Evolutionary conservation across 2,888 invertebrate species (phyloP).

Genomic region (Nipponacmea schrenckii): DNA sequence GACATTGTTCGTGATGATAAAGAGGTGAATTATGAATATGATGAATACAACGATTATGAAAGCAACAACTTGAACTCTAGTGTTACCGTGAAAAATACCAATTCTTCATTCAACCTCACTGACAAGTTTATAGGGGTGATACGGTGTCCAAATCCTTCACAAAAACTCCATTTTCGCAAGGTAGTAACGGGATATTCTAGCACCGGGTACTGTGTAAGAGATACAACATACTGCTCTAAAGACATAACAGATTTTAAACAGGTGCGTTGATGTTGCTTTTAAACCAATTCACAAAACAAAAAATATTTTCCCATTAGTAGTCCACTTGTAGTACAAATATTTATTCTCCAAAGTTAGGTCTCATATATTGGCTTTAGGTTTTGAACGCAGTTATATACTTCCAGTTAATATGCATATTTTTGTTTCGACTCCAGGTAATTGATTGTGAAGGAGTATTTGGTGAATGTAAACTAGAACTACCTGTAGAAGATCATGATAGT

Average conservation of each 20-base stretch:
- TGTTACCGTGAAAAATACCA: background rate
- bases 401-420: no score
- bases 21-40: background rate
- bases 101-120: background rate
- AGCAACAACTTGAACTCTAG: background rate
- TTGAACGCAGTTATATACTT: no score
- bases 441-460: conserved; percentile 11
- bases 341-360: no score
- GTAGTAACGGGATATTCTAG: background rate
- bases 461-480: background rate
- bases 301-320: no score
- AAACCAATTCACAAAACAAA: no score
- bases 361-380: no score
- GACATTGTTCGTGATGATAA: background rate
- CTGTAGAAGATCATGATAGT: no score
- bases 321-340: no score
- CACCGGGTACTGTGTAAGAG: background rate
- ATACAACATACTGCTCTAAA: background rate
- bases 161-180: background rate
- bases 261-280: background rate
- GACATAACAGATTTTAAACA: background rate
- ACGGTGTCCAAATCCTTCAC: conserved; percentile 2
- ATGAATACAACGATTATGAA: background rate
- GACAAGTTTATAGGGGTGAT: background rate
- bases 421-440: no score